A percentile compares a stretch with the other conserved stretches of the same genome.
phyloP scores from a whole-genome alignment of 2,113 vertebrate species.

The Xyrauchen texanus region DNA sequence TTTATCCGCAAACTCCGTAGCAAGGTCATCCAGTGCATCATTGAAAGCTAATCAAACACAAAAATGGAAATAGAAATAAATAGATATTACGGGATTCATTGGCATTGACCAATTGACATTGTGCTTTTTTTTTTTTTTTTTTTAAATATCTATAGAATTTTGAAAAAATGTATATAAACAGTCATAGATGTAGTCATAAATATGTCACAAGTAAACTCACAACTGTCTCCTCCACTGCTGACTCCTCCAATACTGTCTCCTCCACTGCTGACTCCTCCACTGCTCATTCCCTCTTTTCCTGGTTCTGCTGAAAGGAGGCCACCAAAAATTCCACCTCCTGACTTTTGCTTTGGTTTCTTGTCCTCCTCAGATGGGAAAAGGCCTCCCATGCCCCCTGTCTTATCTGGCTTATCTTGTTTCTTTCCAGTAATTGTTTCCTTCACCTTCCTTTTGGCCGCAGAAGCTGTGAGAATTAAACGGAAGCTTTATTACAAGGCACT shows the following conservation, averaged over 20 bases:
- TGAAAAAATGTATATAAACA: neutral
- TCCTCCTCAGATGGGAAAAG: slow-evolving; percentile 45
- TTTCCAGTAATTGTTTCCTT: slow-evolving; percentile 41
- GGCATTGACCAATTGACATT: no score
- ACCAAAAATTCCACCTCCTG: slow-evolving; percentile 54
- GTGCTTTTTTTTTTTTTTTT: no score
- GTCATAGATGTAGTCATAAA: neutral
- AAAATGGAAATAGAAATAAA: neutral
- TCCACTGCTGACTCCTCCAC: no score
- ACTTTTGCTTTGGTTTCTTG: slow-evolving; percentile 38
- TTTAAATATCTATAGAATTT: neutral
- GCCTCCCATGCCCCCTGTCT: slow-evolving; percentile 39
- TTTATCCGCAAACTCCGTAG: neutral
- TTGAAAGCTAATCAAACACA: slow-evolving; percentile 45
- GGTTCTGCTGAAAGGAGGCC: slow-evolving; percentile 52
- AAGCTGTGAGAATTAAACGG: slow-evolving; percentile 50
- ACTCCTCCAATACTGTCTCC: no score
- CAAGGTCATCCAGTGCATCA: slow-evolving; percentile 44
- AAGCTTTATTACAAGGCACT: neutral
- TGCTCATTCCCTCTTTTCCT: neutral
- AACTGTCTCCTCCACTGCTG: neutral
- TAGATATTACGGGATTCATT: neutral
- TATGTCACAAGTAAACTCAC: neutral
- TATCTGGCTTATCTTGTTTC: slow-evolving; percentile 29
- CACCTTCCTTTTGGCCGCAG: slow-evolving; percentile 49